Percentiles rank a stretch among this genome's conserved stretches.
Conservation (phyloP, 2,888 invertebrate species). For the Darwinula stevensoni region DNA sequence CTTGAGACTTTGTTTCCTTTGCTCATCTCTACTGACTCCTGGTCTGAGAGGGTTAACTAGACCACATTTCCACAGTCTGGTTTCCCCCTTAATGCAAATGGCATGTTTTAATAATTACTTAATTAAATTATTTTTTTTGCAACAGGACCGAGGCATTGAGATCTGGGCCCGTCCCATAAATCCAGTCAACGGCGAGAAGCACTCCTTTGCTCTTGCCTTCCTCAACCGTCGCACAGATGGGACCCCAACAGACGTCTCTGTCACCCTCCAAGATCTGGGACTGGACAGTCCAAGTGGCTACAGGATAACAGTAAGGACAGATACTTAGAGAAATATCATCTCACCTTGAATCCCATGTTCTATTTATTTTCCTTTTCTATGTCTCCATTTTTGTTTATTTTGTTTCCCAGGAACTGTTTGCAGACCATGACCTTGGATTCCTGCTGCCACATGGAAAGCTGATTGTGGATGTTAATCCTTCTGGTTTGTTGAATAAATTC, state of each 20-base stretch:
- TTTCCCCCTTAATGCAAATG: no score
- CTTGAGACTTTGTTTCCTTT: no score
- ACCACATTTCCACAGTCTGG: no score
- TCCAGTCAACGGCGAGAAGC: conserved; percentile 7
- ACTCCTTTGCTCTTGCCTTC: conserved; percentile 11
- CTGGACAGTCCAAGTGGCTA: not conserved
- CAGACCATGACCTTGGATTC: conserved; percentile 67
- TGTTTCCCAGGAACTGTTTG: conserved; percentile 42
- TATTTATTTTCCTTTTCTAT: no score
- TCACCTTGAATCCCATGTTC: no score
- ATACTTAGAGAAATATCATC: no score
- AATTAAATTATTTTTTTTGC: conserved; percentile 1
- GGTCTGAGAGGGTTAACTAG: no score
- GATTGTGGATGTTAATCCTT: no score
- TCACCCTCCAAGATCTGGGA: conserved; percentile 6
- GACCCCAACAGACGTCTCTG: conserved; percentile 8
- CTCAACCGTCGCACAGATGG: conserved; percentile 10
- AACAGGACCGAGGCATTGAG: conserved; percentile 11
- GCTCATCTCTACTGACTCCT: no score
- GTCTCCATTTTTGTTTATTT: conserved; percentile 16
- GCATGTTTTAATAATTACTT: no score
- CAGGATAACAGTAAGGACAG: conserved; percentile 30
- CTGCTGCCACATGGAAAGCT: no score
- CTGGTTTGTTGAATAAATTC: no score
- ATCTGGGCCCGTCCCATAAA: conserved; percentile 13